Evolutionary conservation across 2,113 vertebrate species (phyloP).

Genomic region (Apodemus sylvaticus): DNA sequence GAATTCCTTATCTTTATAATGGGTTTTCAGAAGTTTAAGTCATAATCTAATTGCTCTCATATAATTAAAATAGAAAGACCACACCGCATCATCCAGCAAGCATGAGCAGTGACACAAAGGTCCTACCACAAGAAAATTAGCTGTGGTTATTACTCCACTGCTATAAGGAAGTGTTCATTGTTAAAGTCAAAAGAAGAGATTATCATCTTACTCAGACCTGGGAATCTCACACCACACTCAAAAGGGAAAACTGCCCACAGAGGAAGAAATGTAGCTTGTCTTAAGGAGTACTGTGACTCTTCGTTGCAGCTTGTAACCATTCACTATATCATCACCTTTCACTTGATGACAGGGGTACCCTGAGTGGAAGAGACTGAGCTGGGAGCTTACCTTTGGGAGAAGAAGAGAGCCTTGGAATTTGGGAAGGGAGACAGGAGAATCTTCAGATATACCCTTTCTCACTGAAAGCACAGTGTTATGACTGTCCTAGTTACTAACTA

Average conservation of each 20-base stretch:
- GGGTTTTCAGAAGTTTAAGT: constrained; percentile 33
- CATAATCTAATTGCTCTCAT: constrained; percentile 44
- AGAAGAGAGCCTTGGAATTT: neutral
- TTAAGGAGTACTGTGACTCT: neutral
- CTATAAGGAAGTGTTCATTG: neutral
- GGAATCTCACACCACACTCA: neutral
- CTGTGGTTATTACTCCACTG: neutral
- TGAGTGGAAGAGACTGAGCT: neutral
- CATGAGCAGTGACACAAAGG: neutral
- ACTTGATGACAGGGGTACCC: neutral
- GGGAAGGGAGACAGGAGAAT: too few species aligned
- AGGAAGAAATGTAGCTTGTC: neutral
- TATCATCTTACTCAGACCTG: constrained; percentile 13
- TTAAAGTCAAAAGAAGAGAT: neutral
- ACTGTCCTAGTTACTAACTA: neutral
- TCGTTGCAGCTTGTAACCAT: neutral
- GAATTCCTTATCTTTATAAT: constrained; percentile 62
- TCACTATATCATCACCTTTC: neutral
- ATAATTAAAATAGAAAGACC: neutral
- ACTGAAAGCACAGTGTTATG: neutral
- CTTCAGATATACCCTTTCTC: neutral
- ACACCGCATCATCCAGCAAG: neutral
- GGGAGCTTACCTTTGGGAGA: neutral
- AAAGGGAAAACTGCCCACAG: neutral
- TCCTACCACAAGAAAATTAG: neutral